phyloP scores from a whole-genome alignment of 2,113 vertebrate species.

The Poecile atricapillus region DNA sequence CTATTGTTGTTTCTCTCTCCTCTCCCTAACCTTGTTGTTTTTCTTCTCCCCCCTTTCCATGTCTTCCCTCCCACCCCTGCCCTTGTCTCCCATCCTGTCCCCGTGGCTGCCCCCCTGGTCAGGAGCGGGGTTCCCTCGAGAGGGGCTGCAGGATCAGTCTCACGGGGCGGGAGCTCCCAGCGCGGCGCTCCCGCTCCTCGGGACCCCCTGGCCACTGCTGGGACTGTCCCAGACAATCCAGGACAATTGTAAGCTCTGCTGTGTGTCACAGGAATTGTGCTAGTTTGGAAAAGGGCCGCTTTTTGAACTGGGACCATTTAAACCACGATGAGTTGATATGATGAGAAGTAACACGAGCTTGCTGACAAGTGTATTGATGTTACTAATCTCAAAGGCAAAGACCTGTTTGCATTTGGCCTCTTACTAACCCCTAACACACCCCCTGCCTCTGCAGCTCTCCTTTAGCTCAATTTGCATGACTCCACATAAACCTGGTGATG shows the following conservation, averaged over 20 bases:
- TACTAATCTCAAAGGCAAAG: background rate
- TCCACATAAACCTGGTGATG: background rate
- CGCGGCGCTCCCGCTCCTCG: background rate
- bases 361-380: background rate
- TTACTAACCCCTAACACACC: conserved; percentile 5
- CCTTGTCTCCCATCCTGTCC: background rate
- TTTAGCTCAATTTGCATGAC: conserved; percentile 40
- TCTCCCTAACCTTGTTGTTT: conserved; percentile 10
- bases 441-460: conserved; percentile 11
- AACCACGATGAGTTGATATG: background rate
- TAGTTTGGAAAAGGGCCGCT: background rate
- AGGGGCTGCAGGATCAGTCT: conserved; percentile 14
- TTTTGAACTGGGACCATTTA: background rate
- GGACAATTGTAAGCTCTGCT: conserved; percentile 60
- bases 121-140: conserved; percentile 2
- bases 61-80: background rate
- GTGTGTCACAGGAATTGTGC: background rate
- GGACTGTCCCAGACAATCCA: conserved; percentile 34
- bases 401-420: conserved; percentile 1
- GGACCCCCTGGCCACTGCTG: conserved; percentile 14
- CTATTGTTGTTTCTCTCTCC: conserved; percentile 38
- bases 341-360: background rate
- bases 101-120: background rate
- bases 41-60: background rate
- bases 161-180: conserved; percentile 8